phyloP scores from a whole-genome alignment of 2,888 invertebrate genomes.

The Desoria tigrina region DNA sequence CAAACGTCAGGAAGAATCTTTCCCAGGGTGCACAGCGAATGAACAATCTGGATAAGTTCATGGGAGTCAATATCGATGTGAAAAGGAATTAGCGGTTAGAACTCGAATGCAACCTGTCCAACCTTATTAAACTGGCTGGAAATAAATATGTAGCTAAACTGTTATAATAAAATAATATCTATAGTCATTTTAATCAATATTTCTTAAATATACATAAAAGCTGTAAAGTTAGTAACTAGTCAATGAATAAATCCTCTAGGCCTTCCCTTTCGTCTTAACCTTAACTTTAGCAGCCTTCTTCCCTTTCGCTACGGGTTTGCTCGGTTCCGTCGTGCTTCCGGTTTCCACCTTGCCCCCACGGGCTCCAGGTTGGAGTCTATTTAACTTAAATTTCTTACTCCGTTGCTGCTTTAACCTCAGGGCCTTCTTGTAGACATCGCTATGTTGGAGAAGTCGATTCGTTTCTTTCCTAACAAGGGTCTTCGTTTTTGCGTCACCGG shows the following conservation, averaged over 20 bases:
- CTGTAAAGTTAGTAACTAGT: no score
- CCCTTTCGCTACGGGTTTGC: slow-evolving; percentile 3
- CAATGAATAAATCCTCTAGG: no score
- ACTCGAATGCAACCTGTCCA: no score
- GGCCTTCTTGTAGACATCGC: slow-evolving; percentile 46
- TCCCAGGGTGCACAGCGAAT: slow-evolving; percentile 15
- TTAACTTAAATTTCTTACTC: slow-evolving; percentile 42
- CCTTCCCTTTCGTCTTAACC: slow-evolving; percentile 14
- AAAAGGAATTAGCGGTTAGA: not conserved
- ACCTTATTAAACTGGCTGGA: no score
- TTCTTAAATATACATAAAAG: no score
- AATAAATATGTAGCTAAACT: no score
- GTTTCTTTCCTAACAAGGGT: slow-evolving; percentile 38
- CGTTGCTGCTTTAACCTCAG: slow-evolving; percentile 46
- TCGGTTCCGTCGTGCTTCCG: slow-evolving; percentile 7
- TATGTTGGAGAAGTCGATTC: slow-evolving; percentile 46
- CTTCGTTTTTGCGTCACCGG: slow-evolving; percentile 21
- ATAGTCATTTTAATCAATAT: no score
- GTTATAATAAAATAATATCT: no score
- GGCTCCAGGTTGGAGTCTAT: slow-evolving; percentile 20
- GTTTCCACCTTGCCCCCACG: slow-evolving; percentile 1
- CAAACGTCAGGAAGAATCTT: no score
- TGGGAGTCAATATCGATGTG: slow-evolving; percentile 25
- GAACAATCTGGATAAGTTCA: slow-evolving; percentile 29
- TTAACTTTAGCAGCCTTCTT: slow-evolving; percentile 1